These are phyloP conservation scores for Lomographa bimaculata DNA, from an alignment of 2,888 invertebrate species.

Conservation along the genomic window DNA sequence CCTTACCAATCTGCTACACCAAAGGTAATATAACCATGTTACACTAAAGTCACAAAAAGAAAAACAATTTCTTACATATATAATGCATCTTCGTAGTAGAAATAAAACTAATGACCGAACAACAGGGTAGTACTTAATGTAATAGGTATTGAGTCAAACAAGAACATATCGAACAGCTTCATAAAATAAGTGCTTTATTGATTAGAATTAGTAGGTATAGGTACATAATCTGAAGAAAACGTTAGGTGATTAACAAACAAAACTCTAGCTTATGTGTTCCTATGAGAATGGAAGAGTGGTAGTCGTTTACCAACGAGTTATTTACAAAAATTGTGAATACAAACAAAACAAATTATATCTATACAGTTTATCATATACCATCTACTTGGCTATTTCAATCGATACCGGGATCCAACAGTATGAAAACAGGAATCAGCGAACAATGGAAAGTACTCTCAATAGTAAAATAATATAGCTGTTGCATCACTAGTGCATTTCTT, in stretches of 20 bases:
- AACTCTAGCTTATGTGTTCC: conserved; percentile 48
- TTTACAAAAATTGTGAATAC: conserved; percentile 54
- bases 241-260: conserved; percentile 53
- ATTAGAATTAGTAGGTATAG: conserved; percentile 69
- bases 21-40: no score
- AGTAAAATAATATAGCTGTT: no score
- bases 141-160: conserved; percentile 51
- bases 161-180: conserved; percentile 64
- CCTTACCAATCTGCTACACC: no score
- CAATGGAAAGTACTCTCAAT: no score
- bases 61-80: no score
- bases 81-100: no score
- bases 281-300: conserved; percentile 26
- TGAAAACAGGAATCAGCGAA: no score
- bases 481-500: no score
- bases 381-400: conserved; percentile 10
- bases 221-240: conserved; percentile 64
- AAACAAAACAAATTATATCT: conserved; percentile 38
- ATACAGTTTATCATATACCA: conserved; percentile 1
- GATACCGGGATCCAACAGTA: conserved; percentile 1
- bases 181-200: conserved; percentile 82
- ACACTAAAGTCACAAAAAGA: no score
- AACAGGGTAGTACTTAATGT: no score
- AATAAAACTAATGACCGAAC: no score
- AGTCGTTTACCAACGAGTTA: conserved; percentile 44